Conservation (phyloP, 1,140 invertebrate genomes). For the Andricus grossulariae region DNA sequence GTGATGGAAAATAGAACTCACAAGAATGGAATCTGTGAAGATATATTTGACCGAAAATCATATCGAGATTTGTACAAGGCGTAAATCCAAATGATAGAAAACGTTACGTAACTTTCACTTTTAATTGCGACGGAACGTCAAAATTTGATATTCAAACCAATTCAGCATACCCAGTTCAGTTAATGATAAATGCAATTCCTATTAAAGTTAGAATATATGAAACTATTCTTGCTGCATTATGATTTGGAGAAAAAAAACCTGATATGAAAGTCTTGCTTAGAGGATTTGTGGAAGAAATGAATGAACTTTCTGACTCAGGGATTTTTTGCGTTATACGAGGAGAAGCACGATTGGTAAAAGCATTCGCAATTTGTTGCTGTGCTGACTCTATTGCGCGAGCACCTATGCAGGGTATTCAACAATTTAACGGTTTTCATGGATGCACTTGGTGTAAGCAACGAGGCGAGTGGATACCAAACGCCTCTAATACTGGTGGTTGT, state of each 20-base stretch:
- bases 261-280: conserved; percentile 40
- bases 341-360: not conserved
- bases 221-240: conserved; percentile 34
- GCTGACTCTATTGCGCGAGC: conserved; percentile 35
- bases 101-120: conserved; percentile 31
- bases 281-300: conserved; percentile 35
- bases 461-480: not conserved
- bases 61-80: conserved; percentile 32
- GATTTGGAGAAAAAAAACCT: conserved; percentile 17
- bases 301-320: conserved; percentile 23
- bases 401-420: conserved; percentile 37
- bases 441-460: conserved; percentile 34
- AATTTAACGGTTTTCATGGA: conserved; percentile 18
- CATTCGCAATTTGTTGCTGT: not conserved
- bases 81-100: conserved; percentile 32
- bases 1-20: not conserved
- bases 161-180: conserved; percentile 39
- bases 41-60: conserved; percentile 33
- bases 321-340: conserved; percentile 31
- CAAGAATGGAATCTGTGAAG: not conserved
- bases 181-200: conserved; percentile 15
- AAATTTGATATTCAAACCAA: conserved; percentile 36
- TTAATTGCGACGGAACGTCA: conserved; percentile 42
- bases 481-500: not conserved
- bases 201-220: conserved; percentile 14